Percentiles rank a stretch among this genome's conserved stretches.
Evolutionary conservation across 1,140 invertebrate genomes (phyloP).

Genomic region (Samia ricini): DNA sequence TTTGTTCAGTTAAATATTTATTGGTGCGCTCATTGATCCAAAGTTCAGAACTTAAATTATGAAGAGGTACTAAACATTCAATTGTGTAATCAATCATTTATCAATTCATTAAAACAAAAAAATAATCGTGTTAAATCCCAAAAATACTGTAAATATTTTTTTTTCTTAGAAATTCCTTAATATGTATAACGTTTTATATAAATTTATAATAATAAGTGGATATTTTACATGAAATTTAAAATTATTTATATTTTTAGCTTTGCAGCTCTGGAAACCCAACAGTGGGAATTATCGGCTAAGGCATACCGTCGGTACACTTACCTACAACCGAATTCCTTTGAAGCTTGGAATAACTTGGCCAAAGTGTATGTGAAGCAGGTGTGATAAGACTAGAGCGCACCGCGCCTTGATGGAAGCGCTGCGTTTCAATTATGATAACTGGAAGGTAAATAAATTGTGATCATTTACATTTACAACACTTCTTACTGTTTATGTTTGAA

Average conservation of each 20-base stretch:
- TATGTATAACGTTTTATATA: too few relatives aligned
- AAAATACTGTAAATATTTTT: not conserved
- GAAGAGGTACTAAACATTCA: too few relatives aligned
- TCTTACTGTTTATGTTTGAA: too few relatives aligned
- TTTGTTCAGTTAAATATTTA: too few relatives aligned
- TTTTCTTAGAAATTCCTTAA: not conserved
- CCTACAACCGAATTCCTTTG: constrained; percentile 93
- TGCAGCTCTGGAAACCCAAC: constrained; percentile 86
- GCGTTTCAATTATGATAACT: constrained; percentile 96
- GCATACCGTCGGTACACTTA: constrained; percentile 92
- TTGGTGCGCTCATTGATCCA: too few relatives aligned
- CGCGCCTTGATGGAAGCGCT: constrained; percentile 91
- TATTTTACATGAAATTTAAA: too few relatives aligned
- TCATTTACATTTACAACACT: too few relatives aligned
- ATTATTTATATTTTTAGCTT: constrained; percentile 67
- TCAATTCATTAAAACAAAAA: too few relatives aligned
- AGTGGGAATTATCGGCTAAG: constrained; percentile 90
- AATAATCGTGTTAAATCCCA: too few relatives aligned
- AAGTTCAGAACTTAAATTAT: too few relatives aligned
- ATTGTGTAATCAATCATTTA: too few relatives aligned
- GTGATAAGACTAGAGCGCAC: constrained; percentile 92
- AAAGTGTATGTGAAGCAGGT: constrained; percentile 93
- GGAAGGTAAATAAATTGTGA: constrained; percentile 85
- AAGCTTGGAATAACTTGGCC: constrained; percentile 98
- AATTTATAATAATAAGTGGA: too few relatives aligned